These are phyloP conservation scores for Lapara coniferarum DNA, from an alignment of 2,888 invertebrate species.

Conservation along the genomic window DNA sequence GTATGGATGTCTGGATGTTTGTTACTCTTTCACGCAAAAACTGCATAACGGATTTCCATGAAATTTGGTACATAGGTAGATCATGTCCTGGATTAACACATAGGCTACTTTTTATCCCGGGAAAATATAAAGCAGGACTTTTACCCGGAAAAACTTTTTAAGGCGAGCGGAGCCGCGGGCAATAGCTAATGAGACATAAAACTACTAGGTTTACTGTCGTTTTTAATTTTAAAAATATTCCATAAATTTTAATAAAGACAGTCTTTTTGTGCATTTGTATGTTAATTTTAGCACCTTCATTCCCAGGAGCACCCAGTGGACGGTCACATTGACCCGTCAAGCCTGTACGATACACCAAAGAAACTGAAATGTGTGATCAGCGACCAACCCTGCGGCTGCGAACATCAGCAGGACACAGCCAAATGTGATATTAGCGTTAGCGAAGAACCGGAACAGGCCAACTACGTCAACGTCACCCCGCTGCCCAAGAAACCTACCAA, in stretches of 20 bases:
- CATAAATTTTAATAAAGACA: background rate
- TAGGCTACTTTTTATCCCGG: too few relatives aligned
- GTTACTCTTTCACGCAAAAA: too few relatives aligned
- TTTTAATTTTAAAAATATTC: background rate
- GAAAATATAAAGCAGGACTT: too few relatives aligned
- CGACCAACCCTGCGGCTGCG: conserved; percentile 82
- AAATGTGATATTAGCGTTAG: conserved; percentile 61
- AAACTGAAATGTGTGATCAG: conserved; percentile 88
- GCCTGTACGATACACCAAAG: conserved; percentile 89
- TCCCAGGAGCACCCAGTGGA: conserved; percentile 79
- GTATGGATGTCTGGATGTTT: too few relatives aligned
- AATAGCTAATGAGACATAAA: too few relatives aligned
- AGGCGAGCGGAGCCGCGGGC: too few relatives aligned
- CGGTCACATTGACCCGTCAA: conserved; percentile 62
- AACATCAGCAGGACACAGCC: conserved; percentile 74
- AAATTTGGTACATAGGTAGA: too few relatives aligned
- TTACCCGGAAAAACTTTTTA: too few relatives aligned
- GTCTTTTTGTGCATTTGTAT: background rate
- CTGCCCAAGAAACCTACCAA: conserved; percentile 55
- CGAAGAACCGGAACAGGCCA: conserved; percentile 63
- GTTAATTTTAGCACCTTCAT: background rate
- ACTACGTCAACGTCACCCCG: conserved; percentile 81
- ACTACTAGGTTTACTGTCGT: too few relatives aligned
- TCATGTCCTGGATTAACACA: too few relatives aligned
- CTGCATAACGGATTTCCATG: too few relatives aligned